phyloP scores from a whole-genome alignment of 2,113 vertebrate species.

The Myrmecophaga tridactyla region DNA sequence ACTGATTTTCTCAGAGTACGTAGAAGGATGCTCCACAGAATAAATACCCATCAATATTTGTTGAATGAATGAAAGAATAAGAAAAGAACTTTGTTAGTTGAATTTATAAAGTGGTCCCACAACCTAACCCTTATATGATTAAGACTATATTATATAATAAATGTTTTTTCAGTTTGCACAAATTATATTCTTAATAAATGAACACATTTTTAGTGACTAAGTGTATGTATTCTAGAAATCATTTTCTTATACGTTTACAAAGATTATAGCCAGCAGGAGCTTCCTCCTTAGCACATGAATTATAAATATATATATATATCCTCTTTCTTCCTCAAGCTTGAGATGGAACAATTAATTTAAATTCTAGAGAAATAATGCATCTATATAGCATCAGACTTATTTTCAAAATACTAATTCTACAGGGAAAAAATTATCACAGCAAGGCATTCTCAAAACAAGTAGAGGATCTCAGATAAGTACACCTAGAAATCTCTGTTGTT shows the following conservation, averaged over 20 bases:
- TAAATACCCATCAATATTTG: not conserved
- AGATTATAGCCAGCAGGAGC: not conserved
- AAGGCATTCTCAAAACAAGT: slow-evolving; percentile 32
- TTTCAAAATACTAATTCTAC: slow-evolving; percentile 11
- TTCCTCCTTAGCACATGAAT: not conserved
- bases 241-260: not conserved
- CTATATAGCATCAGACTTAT: not conserved
- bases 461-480: not conserved
- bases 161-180: not conserved
- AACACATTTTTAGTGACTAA: not conserved
- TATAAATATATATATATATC: not conserved
- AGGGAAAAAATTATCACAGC: not conserved
- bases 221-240: not conserved
- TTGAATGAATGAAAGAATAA: slow-evolving; percentile 18
- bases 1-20: not conserved
- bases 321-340: not conserved
- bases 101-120: not conserved
- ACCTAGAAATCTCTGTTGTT: not conserved
- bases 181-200: not conserved
- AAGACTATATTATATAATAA: not conserved
- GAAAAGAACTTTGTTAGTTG: not conserved
- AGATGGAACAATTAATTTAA: not conserved
- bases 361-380: not conserved
- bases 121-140: not conserved
- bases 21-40: not conserved